A percentile compares a stretch with the other conserved stretches of the same genome.
These are phyloP conservation scores for Nemotelus nigrinus DNA, from an alignment of 2,888 invertebrate genomes.

Conservation along the genomic window DNA sequence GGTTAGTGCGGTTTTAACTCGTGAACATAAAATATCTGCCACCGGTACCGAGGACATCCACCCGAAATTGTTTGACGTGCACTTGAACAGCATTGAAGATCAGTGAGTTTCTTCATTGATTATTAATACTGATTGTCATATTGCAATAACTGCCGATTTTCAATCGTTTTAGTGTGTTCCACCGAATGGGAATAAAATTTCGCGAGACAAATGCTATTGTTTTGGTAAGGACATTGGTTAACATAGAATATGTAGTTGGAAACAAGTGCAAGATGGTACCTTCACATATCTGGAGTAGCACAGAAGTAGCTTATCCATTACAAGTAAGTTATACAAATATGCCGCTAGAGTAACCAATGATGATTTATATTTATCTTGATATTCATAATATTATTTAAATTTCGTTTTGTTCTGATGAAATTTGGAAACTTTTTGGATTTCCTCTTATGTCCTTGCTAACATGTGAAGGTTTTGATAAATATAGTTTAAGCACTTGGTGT, in stretches of 20 bases:
- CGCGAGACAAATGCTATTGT: conserved; percentile 75
- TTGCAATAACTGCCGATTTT: conserved; percentile 9
- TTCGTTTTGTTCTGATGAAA: no score
- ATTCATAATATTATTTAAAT: no score
- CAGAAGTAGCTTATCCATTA: conserved; percentile 72
- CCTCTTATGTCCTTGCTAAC: no score
- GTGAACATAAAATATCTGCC: conserved; percentile 61
- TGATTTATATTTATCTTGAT: no score
- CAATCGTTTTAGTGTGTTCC: conserved; percentile 69
- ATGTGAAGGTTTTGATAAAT: no score
- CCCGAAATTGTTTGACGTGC: conserved; percentile 68
- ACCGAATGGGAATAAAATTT: conserved; percentile 81
- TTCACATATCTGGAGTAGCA: conserved; percentile 78
- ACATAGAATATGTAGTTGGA: conserved; percentile 71
- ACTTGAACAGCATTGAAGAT: conserved; percentile 66
- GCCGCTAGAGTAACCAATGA: no score
- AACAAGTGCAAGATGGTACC: conserved; percentile 72
- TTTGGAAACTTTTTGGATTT: no score
- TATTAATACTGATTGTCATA: not conserved
- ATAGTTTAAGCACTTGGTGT: no score
- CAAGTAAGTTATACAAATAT: conserved; percentile 54
- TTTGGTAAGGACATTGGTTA: conserved; percentile 77
- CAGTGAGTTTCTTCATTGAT: conserved; percentile 63
- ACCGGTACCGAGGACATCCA: conserved; percentile 55
- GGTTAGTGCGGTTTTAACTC: conserved; percentile 65